Evolutionary conservation across 2,113 vertebrate species (phyloP).

Genomic region (Emydura subglobosa): DNA sequence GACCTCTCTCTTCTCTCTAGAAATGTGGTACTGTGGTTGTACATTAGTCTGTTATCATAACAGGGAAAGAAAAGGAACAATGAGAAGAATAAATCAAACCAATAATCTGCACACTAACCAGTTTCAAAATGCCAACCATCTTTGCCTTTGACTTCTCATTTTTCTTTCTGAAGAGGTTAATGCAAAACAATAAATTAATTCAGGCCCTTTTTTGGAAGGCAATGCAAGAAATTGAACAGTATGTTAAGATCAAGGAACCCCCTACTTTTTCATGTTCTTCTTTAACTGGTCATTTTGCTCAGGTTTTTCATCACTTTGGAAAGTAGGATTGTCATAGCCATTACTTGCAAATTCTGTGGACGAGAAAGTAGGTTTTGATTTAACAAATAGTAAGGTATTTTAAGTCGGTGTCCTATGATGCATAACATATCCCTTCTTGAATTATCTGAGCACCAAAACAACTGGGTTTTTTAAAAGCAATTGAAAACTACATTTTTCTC

Average conservation of each 20-base stretch:
- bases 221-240: rapidly evolving
- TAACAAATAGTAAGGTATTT: not conserved
- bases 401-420: not conserved
- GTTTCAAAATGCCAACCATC: slow-evolving; percentile 62
- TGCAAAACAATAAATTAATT: not conserved
- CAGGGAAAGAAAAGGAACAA: not conserved
- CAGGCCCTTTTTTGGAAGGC: not conserved
- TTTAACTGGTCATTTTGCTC: slow-evolving; percentile 31
- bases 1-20: not conserved
- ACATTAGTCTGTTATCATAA: not conserved
- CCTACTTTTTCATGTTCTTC: not conserved
- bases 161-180: slow-evolving; percentile 55
- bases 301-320: slow-evolving; percentile 48
- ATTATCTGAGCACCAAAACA: not conserved
- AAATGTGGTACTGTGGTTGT: not conserved
- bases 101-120: slow-evolving; percentile 64
- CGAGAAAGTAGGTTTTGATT: not conserved
- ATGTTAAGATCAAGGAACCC: not conserved
- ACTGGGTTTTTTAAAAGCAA: too few species aligned
- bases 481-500: not conserved
- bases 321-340: slow-evolving; percentile 34
- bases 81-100: not conserved
- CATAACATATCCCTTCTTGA: not conserved
- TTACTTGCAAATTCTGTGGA: slow-evolving; percentile 25
- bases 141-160: slow-evolving; percentile 21